A percentile compares a stretch with the other conserved stretches of the same genome.
Evolutionary conservation across 2,113 vertebrate species (phyloP).

Genomic region (Tachycineta bicolor): DNA sequence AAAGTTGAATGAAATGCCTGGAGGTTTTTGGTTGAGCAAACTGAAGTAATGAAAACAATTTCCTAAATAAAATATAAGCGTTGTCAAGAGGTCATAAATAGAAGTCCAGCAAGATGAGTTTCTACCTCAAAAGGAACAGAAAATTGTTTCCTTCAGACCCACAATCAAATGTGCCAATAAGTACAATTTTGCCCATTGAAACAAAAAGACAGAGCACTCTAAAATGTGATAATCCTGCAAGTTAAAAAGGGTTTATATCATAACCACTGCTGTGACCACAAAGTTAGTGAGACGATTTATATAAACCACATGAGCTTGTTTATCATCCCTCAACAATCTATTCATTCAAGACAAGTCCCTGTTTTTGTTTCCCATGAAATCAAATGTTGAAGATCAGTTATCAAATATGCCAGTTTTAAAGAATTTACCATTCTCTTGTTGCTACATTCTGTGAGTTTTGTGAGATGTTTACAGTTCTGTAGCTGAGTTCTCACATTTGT

Average conservation of each 20-base stretch:
- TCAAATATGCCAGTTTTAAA: not conserved
- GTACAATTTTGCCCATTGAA: conserved; percentile 10
- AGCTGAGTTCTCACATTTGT: too few species aligned
- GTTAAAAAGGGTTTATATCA: not conserved
- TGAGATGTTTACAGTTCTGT: too few species aligned
- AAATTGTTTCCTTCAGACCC: conserved; percentile 45
- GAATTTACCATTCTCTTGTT: not conserved
- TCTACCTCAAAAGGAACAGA: conserved; percentile 40
- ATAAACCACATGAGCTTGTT: not conserved
- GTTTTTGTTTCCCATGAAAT: not conserved
- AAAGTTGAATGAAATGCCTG: not conserved
- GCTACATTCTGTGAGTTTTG: too few species aligned
- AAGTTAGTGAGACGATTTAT: not conserved
- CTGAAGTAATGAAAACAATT: conserved; percentile 46
- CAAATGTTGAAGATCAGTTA: not conserved
- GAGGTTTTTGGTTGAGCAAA: conserved; percentile 39
- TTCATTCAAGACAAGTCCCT: not conserved
- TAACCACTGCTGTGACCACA: not conserved
- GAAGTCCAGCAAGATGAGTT: conserved; percentile 44
- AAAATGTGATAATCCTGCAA: not conserved
- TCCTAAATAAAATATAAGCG: conserved; percentile 44
- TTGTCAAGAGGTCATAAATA: conserved; percentile 42
- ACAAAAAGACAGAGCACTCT: not conserved
- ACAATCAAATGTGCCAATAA: not conserved
- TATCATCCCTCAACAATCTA: not conserved